These are phyloP conservation scores for Connochaetes taurinus DNA, from an alignment of 2,113 vertebrate genomes.

Conservation along the genomic window DNA sequence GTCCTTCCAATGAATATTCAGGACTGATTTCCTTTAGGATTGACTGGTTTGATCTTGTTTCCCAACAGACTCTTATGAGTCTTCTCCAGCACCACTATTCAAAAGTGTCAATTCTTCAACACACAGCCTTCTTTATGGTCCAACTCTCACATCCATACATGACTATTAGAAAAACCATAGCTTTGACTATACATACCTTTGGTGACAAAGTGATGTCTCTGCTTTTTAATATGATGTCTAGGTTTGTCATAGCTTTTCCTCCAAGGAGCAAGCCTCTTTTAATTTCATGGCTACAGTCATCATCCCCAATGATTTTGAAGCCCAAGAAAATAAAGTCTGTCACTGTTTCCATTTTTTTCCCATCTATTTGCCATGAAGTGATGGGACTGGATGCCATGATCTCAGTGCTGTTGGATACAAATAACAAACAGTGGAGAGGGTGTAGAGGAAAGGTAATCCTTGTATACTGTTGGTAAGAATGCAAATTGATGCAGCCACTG, in stretches of 20 bases:
- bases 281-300: not conserved
- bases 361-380: not conserved
- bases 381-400: not conserved
- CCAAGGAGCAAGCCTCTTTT: not conserved
- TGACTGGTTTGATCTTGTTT: not conserved
- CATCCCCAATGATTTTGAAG: not conserved
- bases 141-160: not conserved
- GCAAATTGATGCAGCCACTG: not conserved
- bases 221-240: not conserved
- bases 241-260: not conserved
- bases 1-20: not conserved
- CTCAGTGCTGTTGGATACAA: not conserved
- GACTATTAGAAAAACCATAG: not conserved
- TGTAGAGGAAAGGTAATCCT: not conserved
- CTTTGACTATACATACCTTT: not conserved
- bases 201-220: not conserved
- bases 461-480: not conserved
- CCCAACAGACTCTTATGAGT: not conserved
- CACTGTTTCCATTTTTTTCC: not conserved
- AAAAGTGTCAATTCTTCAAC: not conserved
- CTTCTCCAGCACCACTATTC: not conserved
- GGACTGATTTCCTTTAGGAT: not conserved
- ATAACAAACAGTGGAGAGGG: not conserved
- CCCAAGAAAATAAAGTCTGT: not conserved
- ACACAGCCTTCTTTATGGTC: not conserved